Evolutionary conservation across 2,113 vertebrate genomes (phyloP), one percentile per base, ranked within the genome.

Genomic region (Pseudopipra pipra): DNA sequence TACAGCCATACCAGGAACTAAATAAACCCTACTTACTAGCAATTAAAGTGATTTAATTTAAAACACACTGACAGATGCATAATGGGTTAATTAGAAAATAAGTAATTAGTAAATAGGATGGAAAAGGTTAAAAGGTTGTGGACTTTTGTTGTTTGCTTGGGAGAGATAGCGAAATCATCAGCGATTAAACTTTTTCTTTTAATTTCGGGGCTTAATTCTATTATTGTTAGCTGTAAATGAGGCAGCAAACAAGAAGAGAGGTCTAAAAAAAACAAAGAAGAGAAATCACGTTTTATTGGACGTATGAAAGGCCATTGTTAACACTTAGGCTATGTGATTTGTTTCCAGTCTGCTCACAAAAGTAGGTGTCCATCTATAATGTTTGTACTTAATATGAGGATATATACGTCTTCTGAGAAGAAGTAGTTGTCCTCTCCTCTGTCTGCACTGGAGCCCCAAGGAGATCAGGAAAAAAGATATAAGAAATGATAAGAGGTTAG

Each of bases 31-130:
- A 93, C 92, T 97, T 97, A 96, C 75, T 96, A 81, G 83, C 90
- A 96, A 95, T 96, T 96, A 97, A 89, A 86, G 85, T 96, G 95
- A 96, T 96, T 96, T 95, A 90, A 87, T 96, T 95, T 93, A 86
- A 86, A 94, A 94, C 77, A 86, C 79, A 91, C 63, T 96, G 95
- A 96, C 95, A 96, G 95, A 96, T 95, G 83, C 93, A 96, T 94
- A 96, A 94, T 94, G 90, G 93, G 85, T 96, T 96, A 97, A 96
- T 96, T 96, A 81, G 68, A 90, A 95, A 96, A 90, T 93, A 93
- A 90, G 93, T 96, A 96, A 94, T 96, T 95, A 95, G 91, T 91
- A 96, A 97, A 96, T 93, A 92, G 93, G 88, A 97, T 95, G 85
- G 85, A 94, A 93, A 72, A 97, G 93, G 95, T 94, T 91, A 96